phyloP scores from a whole-genome alignment of 2,113 vertebrate species.

The Ochotona curzoniae region DNA sequence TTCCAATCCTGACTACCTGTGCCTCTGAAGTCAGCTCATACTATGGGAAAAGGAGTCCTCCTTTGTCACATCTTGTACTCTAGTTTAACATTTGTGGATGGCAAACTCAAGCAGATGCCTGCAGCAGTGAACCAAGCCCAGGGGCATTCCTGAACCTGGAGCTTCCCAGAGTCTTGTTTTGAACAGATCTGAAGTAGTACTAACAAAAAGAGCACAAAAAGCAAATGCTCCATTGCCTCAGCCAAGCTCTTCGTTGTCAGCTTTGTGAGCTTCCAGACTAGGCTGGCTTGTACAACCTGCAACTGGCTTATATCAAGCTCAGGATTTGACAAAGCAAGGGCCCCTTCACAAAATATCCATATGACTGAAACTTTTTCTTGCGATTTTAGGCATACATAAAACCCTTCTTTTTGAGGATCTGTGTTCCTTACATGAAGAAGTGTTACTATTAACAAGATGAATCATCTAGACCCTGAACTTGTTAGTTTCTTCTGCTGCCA shows the following conservation, averaged over 20 bases:
- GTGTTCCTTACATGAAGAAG: neutral
- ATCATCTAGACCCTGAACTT: neutral
- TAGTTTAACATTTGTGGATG: neutral
- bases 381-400: neutral
- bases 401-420: neutral
- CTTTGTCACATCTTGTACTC: neutral
- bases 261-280: neutral
- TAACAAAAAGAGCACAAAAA: neutral
- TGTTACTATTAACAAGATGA: neutral
- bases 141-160: neutral
- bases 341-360: neutral
- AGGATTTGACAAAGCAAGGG: neutral
- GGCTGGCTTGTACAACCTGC: neutral
- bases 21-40: neutral
- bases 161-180: neutral
- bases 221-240: neutral
- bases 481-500: neutral
- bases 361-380: neutral
- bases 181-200: slow-evolving; percentile 12
- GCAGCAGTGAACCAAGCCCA: neutral
- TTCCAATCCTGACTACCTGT: neutral
- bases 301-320: neutral
- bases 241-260: neutral
- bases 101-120: neutral
- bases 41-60: neutral